These are phyloP conservation scores for Achlya flavicornis DNA, from an alignment of 2,888 invertebrate species.

Conservation along the genomic window DNA sequence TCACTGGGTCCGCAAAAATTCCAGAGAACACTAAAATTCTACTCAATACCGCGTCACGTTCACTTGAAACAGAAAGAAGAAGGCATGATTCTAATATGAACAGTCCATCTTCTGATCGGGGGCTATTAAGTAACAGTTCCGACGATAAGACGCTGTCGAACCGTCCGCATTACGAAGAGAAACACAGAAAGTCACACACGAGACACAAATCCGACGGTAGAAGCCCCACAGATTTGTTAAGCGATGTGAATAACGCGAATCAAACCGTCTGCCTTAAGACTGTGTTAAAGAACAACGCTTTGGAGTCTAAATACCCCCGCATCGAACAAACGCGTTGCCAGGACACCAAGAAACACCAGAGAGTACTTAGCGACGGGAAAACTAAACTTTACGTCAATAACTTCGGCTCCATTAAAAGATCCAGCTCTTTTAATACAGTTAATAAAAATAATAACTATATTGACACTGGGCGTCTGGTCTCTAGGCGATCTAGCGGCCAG, in stretches of 20 bases:
- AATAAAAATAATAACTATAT: conserved; percentile 73
- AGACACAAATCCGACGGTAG: conserved; percentile 82
- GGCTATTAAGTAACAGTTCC: conserved; percentile 70
- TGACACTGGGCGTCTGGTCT: conserved; percentile 52
- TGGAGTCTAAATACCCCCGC: conserved; percentile 63
- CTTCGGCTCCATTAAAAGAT: conserved; percentile 84
- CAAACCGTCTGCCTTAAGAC: conserved; percentile 67
- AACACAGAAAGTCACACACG: conserved; percentile 78
- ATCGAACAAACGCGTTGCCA: conserved; percentile 77
- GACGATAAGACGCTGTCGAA: conserved; percentile 78
- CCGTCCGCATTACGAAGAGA: conserved; percentile 67
- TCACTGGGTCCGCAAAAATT: conserved; percentile 72
- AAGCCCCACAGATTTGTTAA: conserved; percentile 65
- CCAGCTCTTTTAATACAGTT: conserved; percentile 86
- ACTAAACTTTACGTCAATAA: conserved; percentile 45
- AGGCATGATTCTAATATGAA: conserved; percentile 72
- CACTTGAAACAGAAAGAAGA: conserved; percentile 66
- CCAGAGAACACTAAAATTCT: conserved; percentile 63
- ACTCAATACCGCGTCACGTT: conserved; percentile 67
- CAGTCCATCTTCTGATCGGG: conserved; percentile 69
- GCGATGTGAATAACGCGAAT: conserved; percentile 69
- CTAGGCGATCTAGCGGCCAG: conserved; percentile 65
- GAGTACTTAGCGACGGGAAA: conserved; percentile 58
- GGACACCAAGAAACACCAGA: conserved; percentile 66
- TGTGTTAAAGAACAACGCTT: conserved; percentile 74